A percentile compares a stretch with the other conserved stretches of the same genome.
phyloP scores from a whole-genome alignment of 2,888 invertebrate genomes.

The Drosophila peninsularis region DNA sequence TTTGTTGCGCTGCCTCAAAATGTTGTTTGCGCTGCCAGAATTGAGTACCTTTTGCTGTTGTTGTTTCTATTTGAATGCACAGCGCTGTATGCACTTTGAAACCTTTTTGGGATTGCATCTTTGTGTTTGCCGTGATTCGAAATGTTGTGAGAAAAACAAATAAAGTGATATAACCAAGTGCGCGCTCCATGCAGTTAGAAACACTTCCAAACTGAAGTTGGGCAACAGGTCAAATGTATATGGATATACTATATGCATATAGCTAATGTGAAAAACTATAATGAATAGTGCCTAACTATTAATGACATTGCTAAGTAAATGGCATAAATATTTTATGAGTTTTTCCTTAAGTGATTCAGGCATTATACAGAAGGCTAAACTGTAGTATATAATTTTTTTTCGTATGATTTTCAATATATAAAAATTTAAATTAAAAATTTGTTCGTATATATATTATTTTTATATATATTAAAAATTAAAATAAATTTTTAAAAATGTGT shows the following conservation, averaged over 20 bases:
- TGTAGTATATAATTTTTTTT: no score
- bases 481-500: no score
- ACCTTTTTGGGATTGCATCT: conserved; percentile 51
- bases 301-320: neutral
- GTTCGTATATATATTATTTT: no score
- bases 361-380: no score
- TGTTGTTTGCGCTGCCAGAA: conserved; percentile 53
- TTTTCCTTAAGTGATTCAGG: neutral
- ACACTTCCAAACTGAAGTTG: conserved; percentile 1
- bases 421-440: no score
- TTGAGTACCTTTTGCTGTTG: conserved; percentile 14
- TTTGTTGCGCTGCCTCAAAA: conserved; percentile 25
- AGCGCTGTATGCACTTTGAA: conserved; percentile 47
- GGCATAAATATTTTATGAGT: neutral
- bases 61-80: conserved; percentile 39
- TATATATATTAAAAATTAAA: no score
- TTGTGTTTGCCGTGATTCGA: conserved; percentile 63
- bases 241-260: no score
- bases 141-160: conserved; percentile 76
- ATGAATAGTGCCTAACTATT: no score
- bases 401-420: no score
- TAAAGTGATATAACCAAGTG: conserved; percentile 34
- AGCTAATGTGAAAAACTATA: no score
- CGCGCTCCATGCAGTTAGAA: conserved; percentile 2
- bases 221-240: neutral